Base-by-base conservation (phyloP, 1,140 invertebrate species). In the Drosophila eugracilis region DNA sequence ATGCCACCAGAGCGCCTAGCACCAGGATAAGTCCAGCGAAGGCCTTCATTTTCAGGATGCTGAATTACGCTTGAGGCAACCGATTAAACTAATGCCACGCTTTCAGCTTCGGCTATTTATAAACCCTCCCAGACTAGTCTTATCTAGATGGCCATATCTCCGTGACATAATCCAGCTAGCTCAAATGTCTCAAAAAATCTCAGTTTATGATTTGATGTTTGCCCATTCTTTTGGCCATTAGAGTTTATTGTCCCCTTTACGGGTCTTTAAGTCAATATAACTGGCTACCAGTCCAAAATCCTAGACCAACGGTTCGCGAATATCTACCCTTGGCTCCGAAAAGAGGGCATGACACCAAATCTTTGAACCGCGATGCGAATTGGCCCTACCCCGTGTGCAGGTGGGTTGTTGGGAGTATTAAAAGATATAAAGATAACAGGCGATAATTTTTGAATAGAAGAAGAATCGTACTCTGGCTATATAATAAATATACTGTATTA, bases 71-170 rank as follows among this genome's bases (percentile, higher is more conserved):
- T 49, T 24, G 21, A 21, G 9, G 3, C 5, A 19, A 26, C 3
- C 22, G 22, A 53, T 69, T 52, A 12, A 28, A 67, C 48, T 53
- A 17, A 21, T 15, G 3, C 5, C 4, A 5, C 6, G 15, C 1
- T 17, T 26, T 41, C 26, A 14, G 15, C n/a, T 6, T 10, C 34
- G 3, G 28, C 48, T 42, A 41, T 63, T 74, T 74, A 63, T 73
- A 41, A 37, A 28, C 24, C 58, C 2, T 1, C 22, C 17, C 9
- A n/a, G 50, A 1, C 9, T 4, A 4, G n/a, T 17, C 19, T 63
- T 74, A 74, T 47, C 48, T 36, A 30, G 34, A 2, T 5, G 21
- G 21, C 21, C 54, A 72, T 60, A 45, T 72, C 54, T 52, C 15
- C 30, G 10, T 49, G 14, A 9, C 44, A 74, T 73, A 74, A 74